Conservation (phyloP, 1,140 invertebrate species). For the Nylanderia fulva region DNA sequence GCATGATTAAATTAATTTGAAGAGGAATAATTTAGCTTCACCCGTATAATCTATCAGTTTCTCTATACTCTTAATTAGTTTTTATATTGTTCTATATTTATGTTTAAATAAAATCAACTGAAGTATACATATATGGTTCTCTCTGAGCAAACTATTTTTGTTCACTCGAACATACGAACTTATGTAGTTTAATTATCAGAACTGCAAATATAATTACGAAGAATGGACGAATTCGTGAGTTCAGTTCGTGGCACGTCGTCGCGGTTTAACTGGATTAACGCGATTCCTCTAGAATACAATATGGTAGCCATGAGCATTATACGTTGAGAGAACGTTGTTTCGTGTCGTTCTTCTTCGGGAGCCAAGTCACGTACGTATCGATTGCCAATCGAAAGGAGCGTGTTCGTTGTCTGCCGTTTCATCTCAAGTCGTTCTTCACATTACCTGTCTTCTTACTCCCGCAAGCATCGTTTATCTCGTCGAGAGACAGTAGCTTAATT, state of each 20-base stretch:
- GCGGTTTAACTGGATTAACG: constrained; percentile 38
- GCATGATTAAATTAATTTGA: no score
- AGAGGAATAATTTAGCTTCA: neutral
- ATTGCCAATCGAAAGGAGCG: constrained; percentile 40
- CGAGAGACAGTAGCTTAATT: constrained; percentile 65
- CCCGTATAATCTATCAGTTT: neutral
- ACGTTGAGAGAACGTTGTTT: constrained; percentile 37
- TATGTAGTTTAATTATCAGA: constrained; percentile 35
- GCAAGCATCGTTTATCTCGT: constrained; percentile 52
- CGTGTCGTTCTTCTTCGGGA: constrained; percentile 32
- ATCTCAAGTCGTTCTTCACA: constrained; percentile 35
- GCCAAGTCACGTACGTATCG: constrained; percentile 72
- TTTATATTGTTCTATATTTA: neutral
- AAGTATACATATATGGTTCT: neutral
- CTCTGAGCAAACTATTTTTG: neutral
- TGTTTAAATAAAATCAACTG: neutral
- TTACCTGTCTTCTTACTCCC: constrained; percentile 18
- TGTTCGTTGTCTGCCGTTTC: neutral
- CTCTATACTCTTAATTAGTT: neutral
- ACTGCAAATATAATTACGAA: constrained; percentile 44
- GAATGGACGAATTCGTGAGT: constrained; percentile 21
- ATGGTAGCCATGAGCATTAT: neutral
- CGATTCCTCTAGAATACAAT: constrained; percentile 36
- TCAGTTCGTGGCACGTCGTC: constrained; percentile 30
- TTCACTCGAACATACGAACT: constrained; percentile 10